Conservation (phyloP, 2,113 vertebrate species). For the Tetraodon nigroviridis region DNA sequence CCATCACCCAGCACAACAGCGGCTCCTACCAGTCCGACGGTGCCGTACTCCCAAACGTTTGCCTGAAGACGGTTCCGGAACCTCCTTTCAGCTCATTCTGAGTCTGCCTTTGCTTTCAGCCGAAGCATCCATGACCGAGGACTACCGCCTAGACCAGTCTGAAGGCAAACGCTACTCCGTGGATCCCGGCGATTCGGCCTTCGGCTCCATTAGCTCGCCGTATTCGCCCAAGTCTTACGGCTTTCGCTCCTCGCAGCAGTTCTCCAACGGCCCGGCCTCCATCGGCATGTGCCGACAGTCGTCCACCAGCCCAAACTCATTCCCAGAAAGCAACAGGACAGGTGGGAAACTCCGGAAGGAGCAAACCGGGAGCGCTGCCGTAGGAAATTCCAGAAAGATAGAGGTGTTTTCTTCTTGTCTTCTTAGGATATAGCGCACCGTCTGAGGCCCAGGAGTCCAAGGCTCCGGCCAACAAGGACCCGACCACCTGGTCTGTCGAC, state of each 20-base stretch:
- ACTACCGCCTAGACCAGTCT: slow-evolving; percentile 72
- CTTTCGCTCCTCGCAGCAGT: slow-evolving; percentile 69
- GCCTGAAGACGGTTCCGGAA: not conserved
- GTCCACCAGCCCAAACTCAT: slow-evolving; percentile 71
- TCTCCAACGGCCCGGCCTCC: slow-evolving; percentile 64
- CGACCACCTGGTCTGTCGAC: slow-evolving; percentile 86
- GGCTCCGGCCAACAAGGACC: slow-evolving; percentile 80
- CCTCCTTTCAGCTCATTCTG: not conserved
- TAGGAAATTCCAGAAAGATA: not conserved
- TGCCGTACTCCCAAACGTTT: slow-evolving; percentile 16
- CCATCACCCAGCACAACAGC: slow-evolving; percentile 73
- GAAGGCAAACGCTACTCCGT: slow-evolving; percentile 73
- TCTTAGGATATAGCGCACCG: slow-evolving; percentile 76
- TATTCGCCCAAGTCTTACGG: slow-evolving; percentile 71
- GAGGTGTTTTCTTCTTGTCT: not conserved
- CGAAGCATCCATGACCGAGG: slow-evolving; percentile 77
- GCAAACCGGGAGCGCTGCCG: not conserved
- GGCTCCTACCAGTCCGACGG: slow-evolving; percentile 69
- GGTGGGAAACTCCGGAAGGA: slow-evolving; percentile 65
- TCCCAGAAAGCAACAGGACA: slow-evolving; percentile 82
- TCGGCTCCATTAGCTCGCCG: slow-evolving; percentile 70
- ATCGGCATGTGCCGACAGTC: slow-evolving; percentile 72
- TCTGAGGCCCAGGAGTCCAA: slow-evolving; percentile 73
- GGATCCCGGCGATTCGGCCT: slow-evolving; percentile 76
- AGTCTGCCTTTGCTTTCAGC: slow-evolving; percentile 47